Evolutionary conservation across 2,797 vertebrate genomes (phyloP), one percentile per base, ranked within the genome.

Genomic region (Lates japonicus): DNA sequence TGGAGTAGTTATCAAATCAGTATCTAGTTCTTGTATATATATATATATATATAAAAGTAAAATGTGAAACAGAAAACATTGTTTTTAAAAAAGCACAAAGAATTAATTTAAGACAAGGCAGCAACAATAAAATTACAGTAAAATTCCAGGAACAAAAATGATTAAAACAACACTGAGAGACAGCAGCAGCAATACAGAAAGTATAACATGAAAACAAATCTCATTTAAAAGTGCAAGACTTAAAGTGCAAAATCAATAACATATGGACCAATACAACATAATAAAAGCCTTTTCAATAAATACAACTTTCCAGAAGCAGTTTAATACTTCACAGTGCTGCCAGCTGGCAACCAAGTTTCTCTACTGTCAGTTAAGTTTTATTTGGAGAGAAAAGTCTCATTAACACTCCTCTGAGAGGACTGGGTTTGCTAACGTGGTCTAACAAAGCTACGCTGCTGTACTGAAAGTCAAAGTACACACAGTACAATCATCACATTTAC

Each of bases 211-310:
- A 54, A 54, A 20, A 39, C 16, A 44, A 41, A 57, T n/a, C 3
- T 6, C 22, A 10, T 55, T 63, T 54, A 31, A 48, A 62, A 33
- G 29, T 4, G 19, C 5, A 57, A 48, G 7, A 22, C 29, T 44
- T 22, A 49, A 62, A n/a, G 29, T 4, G 7, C 12, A 35, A 11
- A 62, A 62, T 62, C 41, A 20, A 49, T 62, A 51, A 29, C 16
- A 61, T 13, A 49, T 49, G 16, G 49, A 63, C 39, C 39, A 54
- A 19, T 41, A 20, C 12, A 49, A 48, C 22, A 49, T 52, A 51
- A 64, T 64, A n/a, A 70, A 64, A 70, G 25, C 1, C 1, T 31
- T 63, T 68, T 42, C 14, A 49, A 49, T 57, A 19, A 37, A 46
- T 25, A 8, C 17, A 22, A 7, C 5, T 60, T 70, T 58, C 65